These are phyloP conservation scores for Typhlichthys subterraneus DNA, from an alignment of 2,797 vertebrate species.

Conservation along the genomic window DNA sequence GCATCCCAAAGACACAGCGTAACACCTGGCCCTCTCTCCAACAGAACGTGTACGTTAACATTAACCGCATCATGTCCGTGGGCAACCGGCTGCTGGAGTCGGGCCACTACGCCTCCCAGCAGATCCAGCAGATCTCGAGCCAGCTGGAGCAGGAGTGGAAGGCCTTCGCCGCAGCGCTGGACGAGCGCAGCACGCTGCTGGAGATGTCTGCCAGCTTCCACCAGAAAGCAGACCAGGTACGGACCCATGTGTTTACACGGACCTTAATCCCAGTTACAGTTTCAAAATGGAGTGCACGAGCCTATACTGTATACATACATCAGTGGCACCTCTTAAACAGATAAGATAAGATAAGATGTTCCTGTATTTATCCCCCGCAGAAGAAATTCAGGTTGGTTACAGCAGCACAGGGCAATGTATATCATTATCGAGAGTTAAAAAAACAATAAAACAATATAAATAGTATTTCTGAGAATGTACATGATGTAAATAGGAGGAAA, in stretches of 20 bases:
- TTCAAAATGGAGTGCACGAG: too few relatives aligned
- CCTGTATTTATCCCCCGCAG: too few relatives aligned
- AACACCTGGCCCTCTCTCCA: background rate
- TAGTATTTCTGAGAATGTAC: too few relatives aligned
- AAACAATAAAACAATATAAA: too few relatives aligned
- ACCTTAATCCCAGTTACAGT: background rate
- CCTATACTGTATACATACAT: too few relatives aligned
- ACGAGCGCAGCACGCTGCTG: slow-evolving; percentile 94
- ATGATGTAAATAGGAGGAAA: too few relatives aligned
- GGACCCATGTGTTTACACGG: background rate
- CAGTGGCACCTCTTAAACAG: too few relatives aligned
- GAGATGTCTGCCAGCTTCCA: slow-evolving; percentile 99
- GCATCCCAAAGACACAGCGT: background rate
- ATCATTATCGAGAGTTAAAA: too few relatives aligned
- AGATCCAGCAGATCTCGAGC: slow-evolving; percentile 96
- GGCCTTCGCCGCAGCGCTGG: slow-evolving; percentile 94
- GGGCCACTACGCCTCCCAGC: slow-evolving; percentile 96
- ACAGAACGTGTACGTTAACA: slow-evolving; percentile 98
- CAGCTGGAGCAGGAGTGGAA: slow-evolving; percentile 99
- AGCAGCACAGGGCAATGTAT: too few relatives aligned
- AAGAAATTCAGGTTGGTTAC: too few relatives aligned
- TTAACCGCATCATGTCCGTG: slow-evolving; percentile 98
- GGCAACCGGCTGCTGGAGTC: slow-evolving; percentile 95
- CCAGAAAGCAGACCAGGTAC: slow-evolving; percentile 97
- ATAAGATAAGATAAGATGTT: too few relatives aligned